phyloP scores from a whole-genome alignment of 1,140 invertebrate species.

The fruit fly (Drosophila melanogaster) region Release_6_plus_ISO1_MT NT_033777.3:21429001-21429500 shows the following conservation, averaged over 20 bases:
- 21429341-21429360: conserved; percentile 6
- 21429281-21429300: conserved; percentile 83
- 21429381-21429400: conserved; percentile 1
- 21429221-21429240: conserved; percentile 61
- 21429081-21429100: conserved; percentile 68
- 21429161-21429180: too few species aligned
- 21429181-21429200: too few species aligned
- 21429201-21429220: conserved; percentile 1
- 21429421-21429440: conserved; percentile 57
- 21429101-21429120: conserved; percentile 80
- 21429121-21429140: conserved; percentile 71
- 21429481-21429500: conserved; percentile 68
- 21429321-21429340: conserved; percentile 44
- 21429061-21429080: conserved; percentile 45
- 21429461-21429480: conserved; percentile 46
- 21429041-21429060: background rate
- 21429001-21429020: background rate
- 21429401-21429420: conserved; percentile 8
- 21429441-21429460: conserved; percentile 47
- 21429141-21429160: conserved; percentile 63
- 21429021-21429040: conserved; percentile 2
- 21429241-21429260: conserved; percentile 76
- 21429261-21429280: conserved; percentile 83
- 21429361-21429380: background rate
- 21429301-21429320: conserved; percentile 81